These are phyloP conservation scores for Linurgus olivaceus DNA, from an alignment of 2,797 vertebrate species.

Conservation along the genomic window DNA sequence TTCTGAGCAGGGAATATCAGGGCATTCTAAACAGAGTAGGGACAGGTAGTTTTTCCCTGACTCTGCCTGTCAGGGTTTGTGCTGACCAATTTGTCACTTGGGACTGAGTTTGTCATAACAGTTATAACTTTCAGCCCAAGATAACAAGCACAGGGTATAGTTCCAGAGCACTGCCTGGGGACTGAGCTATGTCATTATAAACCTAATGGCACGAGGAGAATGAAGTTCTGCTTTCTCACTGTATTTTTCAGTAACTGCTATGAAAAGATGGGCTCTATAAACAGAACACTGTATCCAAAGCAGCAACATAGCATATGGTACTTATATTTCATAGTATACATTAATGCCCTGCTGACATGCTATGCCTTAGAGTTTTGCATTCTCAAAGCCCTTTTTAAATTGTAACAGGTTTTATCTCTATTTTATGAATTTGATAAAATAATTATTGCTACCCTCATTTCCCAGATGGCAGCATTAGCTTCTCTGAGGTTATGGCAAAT, in stretches of 20 bases:
- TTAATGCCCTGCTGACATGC: constrained; percentile 1
- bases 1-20: neutral
- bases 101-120: neutral
- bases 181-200: constrained; percentile 18
- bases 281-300: constrained; percentile 57
- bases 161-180: neutral
- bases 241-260: constrained; percentile 54
- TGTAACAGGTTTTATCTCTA: neutral
- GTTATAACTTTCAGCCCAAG: constrained; percentile 21
- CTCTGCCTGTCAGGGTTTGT: neutral
- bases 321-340: constrained; percentile 39
- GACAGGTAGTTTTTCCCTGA: neutral
- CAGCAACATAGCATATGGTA: constrained; percentile 50
- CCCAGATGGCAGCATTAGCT: neutral
- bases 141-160: neutral
- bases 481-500: neutral
- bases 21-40: neutral
- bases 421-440: neutral
- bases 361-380: neutral
- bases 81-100: neutral
- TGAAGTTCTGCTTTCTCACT: constrained; percentile 36
- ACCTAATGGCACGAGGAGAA: constrained; percentile 14
- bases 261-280: constrained; percentile 49
- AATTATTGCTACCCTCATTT: neutral
- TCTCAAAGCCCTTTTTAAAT: neutral